phyloP scores from a whole-genome alignment of 2,888 invertebrate species.

The Amorpha juglandis region DNA sequence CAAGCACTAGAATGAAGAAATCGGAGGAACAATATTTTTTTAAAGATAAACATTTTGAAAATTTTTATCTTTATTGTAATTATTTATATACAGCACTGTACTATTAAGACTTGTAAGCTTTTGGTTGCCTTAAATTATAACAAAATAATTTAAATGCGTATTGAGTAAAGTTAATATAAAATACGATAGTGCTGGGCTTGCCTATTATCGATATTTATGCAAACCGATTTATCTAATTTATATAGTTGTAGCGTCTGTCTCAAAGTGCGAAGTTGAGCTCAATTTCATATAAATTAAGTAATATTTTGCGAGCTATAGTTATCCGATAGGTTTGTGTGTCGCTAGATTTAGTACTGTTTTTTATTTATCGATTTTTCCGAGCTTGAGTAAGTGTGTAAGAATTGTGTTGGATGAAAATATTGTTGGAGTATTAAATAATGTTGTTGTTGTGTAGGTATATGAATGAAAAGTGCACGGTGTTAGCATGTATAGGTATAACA shows the following conservation, averaged over 20 bases:
- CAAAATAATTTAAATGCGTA: too few relatives aligned
- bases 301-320: slow-evolving; percentile 10
- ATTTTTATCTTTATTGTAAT: slow-evolving; percentile 7
- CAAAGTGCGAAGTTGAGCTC: slow-evolving; percentile 47
- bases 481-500: too few relatives aligned
- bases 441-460: neutral
- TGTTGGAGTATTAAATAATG: neutral
- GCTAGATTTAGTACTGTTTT: slow-evolving; percentile 20
- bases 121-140: neutral
- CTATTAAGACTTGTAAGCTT: slow-evolving; percentile 16
- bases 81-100: slow-evolving; percentile 18
- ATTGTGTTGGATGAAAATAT: neutral
- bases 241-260: slow-evolving; percentile 19
- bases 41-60: slow-evolving; percentile 8
- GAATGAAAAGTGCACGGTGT: neutral
- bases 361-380: slow-evolving; percentile 15
- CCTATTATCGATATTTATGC: slow-evolving; percentile 1
- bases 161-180: neutral
- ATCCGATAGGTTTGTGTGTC: slow-evolving; percentile 20
- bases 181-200: slow-evolving; percentile 16
- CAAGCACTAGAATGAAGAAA: neutral
- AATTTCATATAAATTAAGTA: slow-evolving; percentile 41
- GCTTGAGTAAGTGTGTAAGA: neutral
- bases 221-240: slow-evolving; percentile 5
- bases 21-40: neutral